Evolutionary conservation across 2,797 vertebrate genomes (phyloP).

Genomic region (Macropodus opercularis): DNA sequence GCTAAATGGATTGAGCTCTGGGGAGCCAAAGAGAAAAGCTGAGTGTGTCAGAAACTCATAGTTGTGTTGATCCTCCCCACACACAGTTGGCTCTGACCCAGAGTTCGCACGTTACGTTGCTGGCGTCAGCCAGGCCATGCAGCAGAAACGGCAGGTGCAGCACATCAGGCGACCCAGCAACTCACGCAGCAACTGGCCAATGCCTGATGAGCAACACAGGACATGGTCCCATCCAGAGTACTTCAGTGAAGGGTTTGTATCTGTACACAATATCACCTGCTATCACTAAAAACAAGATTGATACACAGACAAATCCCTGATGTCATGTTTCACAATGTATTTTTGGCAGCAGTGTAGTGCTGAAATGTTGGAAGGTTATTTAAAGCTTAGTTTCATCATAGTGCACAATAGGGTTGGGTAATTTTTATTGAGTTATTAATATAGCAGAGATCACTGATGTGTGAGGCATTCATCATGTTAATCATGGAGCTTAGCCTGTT

Average conservation of each 20-base stretch:
- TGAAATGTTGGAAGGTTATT: conserved; percentile 15
- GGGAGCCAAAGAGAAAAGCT: conserved; percentile 71
- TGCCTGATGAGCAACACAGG: conserved; percentile 92
- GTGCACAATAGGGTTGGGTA: background rate
- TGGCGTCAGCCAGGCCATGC: conserved; percentile 98
- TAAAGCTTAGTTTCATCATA: conserved; percentile 9
- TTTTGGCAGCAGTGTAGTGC: background rate
- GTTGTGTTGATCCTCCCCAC: conserved; percentile 60
- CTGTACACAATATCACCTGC: background rate
- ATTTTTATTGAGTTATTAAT: conserved; percentile 18
- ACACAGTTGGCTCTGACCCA: conserved; percentile 94
- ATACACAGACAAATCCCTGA: background rate
- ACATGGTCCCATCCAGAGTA: conserved; percentile 97
- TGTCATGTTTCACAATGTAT: background rate
- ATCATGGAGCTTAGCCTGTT: background rate
- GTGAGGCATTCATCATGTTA: conserved; percentile 27
- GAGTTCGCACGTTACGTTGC: conserved; percentile 98
- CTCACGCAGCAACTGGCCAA: conserved; percentile 91
- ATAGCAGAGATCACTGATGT: background rate
- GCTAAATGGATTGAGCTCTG: conserved; percentile 62
- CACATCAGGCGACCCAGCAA: conserved; percentile 92
- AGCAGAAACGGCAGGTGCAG: conserved; percentile 96
- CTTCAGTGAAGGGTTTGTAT: conserved; percentile 91
- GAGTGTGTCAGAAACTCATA: conserved; percentile 73
- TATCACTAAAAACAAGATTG: background rate